Evolutionary conservation across 2,113 vertebrate genomes (phyloP).

Genomic region (Setophaga petechia): DNA sequence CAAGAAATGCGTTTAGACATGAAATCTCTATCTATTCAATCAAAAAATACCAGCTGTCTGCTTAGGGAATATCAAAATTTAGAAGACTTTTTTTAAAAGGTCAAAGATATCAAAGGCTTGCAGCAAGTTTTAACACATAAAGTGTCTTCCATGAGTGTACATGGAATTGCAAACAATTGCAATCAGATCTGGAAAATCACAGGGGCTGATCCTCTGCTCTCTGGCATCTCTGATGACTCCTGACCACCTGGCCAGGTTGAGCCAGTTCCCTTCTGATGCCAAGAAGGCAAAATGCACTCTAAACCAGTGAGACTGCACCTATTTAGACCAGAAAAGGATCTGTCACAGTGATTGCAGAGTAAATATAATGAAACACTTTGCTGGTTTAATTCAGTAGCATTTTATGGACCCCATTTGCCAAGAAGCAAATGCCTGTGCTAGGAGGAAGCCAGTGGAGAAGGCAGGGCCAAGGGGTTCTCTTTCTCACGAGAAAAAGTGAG

Average conservation of each 20-base stretch:
- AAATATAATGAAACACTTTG: neutral
- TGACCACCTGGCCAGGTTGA: neutral
- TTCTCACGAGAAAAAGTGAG: neutral
- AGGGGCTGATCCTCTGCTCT: neutral
- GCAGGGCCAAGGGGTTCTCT: conserved; percentile 3
- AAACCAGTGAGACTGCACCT: neutral
- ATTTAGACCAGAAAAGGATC: neutral
- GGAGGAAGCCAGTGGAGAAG: neutral
- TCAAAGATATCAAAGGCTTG: conserved; percentile 75
- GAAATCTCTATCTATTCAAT: conserved; percentile 76
- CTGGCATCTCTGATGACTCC: neutral
- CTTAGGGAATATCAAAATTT: conserved; percentile 70
- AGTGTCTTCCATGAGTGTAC: conserved; percentile 34
- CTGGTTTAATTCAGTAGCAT: neutral
- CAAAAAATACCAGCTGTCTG: conserved; percentile 71
- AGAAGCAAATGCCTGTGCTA: neutral
- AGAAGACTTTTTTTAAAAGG: conserved; percentile 40
- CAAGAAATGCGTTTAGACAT: conserved; percentile 53
- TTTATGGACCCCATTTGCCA: conserved; percentile 3
- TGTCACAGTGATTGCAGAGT: neutral
- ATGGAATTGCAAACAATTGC: neutral
- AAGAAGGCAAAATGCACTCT: neutral
- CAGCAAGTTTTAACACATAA: conserved; percentile 63
- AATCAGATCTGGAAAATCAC: neutral
- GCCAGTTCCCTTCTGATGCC: neutral